A percentile compares a stretch with the other conserved stretches of the same genome.
Conservation (phyloP, 2,888 invertebrate genomes). For the Syrista parreyssii region DNA sequence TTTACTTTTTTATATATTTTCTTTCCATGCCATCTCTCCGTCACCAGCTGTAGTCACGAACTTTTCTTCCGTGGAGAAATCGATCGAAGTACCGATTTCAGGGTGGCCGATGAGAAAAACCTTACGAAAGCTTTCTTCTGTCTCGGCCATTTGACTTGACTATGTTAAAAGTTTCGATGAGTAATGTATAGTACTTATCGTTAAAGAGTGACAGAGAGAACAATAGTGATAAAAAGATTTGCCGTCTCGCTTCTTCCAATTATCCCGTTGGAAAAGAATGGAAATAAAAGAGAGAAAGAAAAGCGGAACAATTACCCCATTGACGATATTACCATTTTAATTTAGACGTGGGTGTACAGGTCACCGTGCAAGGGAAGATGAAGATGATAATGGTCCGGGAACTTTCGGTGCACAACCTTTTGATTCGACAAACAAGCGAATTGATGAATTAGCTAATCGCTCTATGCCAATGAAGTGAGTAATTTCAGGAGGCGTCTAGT, state of each 20-base stretch:
- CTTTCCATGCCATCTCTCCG: neutral
- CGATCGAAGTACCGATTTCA: neutral
- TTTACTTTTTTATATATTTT: neutral
- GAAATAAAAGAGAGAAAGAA: constrained; percentile 13
- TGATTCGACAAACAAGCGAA: constrained; percentile 29
- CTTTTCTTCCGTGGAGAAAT: neutral
- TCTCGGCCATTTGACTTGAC: neutral
- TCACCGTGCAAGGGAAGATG: neutral
- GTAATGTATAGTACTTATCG: neutral
- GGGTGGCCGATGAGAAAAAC: neutral
- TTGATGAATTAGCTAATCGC: constrained; percentile 40
- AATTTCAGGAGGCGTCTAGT: constrained; percentile 14
- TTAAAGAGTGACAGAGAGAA: neutral
- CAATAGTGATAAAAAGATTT: neutral
- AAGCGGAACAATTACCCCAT: constrained; percentile 33
- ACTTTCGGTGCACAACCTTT: constrained; percentile 19
- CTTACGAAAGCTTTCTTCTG: neutral
- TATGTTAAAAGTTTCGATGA: neutral
- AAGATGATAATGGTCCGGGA: constrained; percentile 18
- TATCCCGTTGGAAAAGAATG: neutral
- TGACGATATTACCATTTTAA: constrained; percentile 37
- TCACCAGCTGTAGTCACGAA: neutral
- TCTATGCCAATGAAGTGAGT: constrained; percentile 18
- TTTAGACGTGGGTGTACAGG: constrained; percentile 33
- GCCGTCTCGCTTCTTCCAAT: neutral